These are phyloP conservation scores for Tauraco erythrolophus DNA, from an alignment of 2,113 vertebrate genomes.

Conservation along the genomic window DNA sequence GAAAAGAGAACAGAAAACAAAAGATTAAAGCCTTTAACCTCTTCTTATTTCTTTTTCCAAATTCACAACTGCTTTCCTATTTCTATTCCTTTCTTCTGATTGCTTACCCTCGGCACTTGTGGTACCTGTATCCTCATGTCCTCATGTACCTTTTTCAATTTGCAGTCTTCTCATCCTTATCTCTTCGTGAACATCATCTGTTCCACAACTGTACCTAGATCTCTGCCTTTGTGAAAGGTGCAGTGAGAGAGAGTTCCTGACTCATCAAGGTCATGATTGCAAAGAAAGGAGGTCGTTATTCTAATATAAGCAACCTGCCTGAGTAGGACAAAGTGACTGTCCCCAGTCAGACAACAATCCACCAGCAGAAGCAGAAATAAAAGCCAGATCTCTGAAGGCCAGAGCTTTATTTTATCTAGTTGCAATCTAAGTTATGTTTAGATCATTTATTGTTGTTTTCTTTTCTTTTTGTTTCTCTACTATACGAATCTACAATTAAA, in stretches of 20 bases:
- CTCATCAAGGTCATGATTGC: not conserved
- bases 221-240: not conserved
- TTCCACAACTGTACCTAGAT: not conserved
- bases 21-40: not conserved
- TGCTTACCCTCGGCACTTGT: not conserved
- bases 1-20: not conserved
- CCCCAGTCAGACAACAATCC: not conserved
- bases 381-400: not conserved
- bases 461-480: not conserved
- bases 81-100: not conserved
- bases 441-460: not conserved
- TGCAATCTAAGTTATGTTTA: not conserved
- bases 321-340: not conserved
- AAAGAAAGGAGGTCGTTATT: not conserved
- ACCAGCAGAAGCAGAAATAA: not conserved
- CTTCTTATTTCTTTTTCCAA: not conserved
- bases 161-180: not conserved
- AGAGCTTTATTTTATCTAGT: not conserved
- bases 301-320: not conserved
- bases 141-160: not conserved
- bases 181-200: not conserved
- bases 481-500: not conserved
- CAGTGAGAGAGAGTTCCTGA: not conserved
- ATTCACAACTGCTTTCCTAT: not conserved
- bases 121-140: not conserved